phyloP scores from a whole-genome alignment of 2,113 vertebrate species.

The Puffinus mauretanicus region DNA sequence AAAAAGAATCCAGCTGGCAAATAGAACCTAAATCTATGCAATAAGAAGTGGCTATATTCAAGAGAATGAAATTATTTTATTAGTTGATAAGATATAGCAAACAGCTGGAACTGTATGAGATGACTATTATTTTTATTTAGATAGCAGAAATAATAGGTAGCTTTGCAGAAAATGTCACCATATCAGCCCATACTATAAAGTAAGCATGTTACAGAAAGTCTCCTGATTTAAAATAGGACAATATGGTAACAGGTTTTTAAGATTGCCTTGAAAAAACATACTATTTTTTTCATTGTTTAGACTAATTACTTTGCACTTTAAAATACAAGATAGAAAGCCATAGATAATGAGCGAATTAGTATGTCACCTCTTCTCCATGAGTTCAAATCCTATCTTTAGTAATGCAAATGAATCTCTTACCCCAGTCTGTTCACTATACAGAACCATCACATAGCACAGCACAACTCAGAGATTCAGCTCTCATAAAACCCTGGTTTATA shows the following conservation, averaged over 20 bases:
- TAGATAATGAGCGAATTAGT: background rate
- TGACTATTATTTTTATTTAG: background rate
- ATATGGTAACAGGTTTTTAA: background rate
- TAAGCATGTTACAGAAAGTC: background rate
- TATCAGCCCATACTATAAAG: background rate
- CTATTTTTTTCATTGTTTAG: background rate
- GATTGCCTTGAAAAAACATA: background rate
- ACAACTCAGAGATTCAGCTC: background rate
- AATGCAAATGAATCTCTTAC: background rate
- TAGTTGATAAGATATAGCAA: background rate
- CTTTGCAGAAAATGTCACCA: background rate
- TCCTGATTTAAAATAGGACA: background rate
- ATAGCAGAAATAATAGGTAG: background rate
- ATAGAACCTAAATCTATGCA: background rate
- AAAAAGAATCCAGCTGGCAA: background rate
- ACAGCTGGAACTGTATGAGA: background rate
- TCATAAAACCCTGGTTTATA: background rate
- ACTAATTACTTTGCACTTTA: background rate
- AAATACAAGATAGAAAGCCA: background rate
- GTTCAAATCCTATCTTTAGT: background rate
- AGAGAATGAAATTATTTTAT: background rate
- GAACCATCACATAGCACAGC: background rate
- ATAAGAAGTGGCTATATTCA: background rate
- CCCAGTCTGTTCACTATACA: background rate
- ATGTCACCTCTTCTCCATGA: background rate